A percentile compares a stretch with the other conserved stretches of the same genome.
Conservation (phyloP, 2,113 vertebrate species). For the Brachirus orientalis region DNA sequence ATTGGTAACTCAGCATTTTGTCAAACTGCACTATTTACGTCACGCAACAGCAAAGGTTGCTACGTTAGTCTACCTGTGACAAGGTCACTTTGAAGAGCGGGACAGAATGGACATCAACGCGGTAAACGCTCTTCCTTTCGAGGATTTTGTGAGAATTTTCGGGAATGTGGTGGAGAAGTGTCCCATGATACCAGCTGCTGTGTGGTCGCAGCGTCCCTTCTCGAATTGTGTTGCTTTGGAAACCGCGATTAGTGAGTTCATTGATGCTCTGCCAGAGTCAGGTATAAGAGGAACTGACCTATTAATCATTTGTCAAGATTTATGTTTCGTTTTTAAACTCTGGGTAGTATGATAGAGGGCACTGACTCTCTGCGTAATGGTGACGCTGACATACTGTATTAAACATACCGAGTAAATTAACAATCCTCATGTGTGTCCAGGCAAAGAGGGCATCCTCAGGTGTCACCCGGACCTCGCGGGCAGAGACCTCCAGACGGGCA, state of each 20-base stretch:
- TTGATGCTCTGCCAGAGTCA: constrained; percentile 81
- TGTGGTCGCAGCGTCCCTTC: constrained; percentile 85
- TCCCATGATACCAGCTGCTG: constrained; percentile 81
- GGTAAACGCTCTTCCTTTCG: constrained; percentile 82
- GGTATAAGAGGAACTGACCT: constrained; percentile 82
- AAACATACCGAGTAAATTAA: constrained; percentile 17
- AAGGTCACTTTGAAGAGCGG: too few species aligned
- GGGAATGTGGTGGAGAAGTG: constrained; percentile 87
- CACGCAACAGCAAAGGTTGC: not conserved
- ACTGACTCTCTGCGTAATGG: not conserved
- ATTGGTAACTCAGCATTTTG: too few species aligned
- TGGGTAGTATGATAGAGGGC: too few species aligned
- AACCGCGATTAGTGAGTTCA: constrained; percentile 69
- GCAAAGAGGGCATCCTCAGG: constrained; percentile 80
- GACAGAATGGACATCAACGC: constrained; percentile 76
- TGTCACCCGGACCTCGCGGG: constrained; percentile 88
- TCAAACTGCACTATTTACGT: too few species aligned
- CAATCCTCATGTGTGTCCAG: constrained; percentile 62
- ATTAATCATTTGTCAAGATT: constrained; percentile 68
- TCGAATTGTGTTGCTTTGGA: constrained; percentile 6
- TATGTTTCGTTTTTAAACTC: not conserved
- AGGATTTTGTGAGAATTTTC: constrained; percentile 85
- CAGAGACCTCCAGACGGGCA: constrained; percentile 77
- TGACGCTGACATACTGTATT: not conserved
- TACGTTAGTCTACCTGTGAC: not conserved